Evolutionary conservation across 2,113 vertebrate genomes (phyloP).

Genomic region (Sus scrofa): T2T-Sscrofa CM000814.6:27121501-27122000

Average conservation of each 20-base stretch:
- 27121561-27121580: neutral
- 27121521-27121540: neutral
- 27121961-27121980: constrained; percentile 29
- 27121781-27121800: neutral
- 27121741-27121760: neutral
- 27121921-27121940: no score
- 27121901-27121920: no score
- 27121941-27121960: no score
- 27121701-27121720: neutral
- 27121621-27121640: constrained; percentile 46
- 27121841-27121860: no score
- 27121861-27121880: no score
- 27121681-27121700: constrained; percentile 46
- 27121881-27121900: no score
- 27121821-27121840: neutral
- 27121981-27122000: constrained; percentile 48
- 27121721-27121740: neutral
- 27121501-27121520: neutral
- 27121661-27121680: constrained; percentile 50
- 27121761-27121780: constrained; percentile 33
- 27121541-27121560: neutral
- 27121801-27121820: constrained; percentile 43
- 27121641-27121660: constrained; percentile 60
- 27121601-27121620: neutral
- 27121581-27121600: neutral